Evolutionary conservation across 2,797 vertebrate species (phyloP), one percentile per base, ranked within the genome.

Genomic region (Halcyon smyrnensis): DNA sequence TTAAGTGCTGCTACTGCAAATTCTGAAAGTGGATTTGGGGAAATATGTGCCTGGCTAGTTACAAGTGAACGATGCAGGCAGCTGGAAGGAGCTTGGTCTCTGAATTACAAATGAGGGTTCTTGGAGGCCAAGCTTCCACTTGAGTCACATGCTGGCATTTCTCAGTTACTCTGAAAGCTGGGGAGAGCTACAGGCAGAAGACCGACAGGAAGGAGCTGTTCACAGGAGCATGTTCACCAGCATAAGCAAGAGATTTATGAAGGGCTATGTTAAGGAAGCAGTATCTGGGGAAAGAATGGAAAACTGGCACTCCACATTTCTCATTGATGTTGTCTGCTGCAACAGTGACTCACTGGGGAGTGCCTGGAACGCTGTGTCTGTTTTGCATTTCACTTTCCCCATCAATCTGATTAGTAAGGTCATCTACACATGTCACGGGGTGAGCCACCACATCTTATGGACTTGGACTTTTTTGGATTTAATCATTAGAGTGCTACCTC

Each of bases 351-450:
- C 96, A 84, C 1, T 1, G 50, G 39, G 71, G 81, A 70, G 89
- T n/a, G 89, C 69, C 91, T 18, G 37, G 34, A 51, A 53, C 0
- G 0, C 69, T 14, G 36, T 6, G 28, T 53, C 65, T 60, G 9
- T 9, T 63, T 19, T 56, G 54, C 75, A 30, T 65, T 94, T 89
- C 95, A 87, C 91, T 93, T 93, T 95, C 91, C 80, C 77, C 69
- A 27, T 20, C 28, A 12, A 13, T 37, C 54, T n/a, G 36, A 28
- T 51, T 19, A 30, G 23, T 8, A 37, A 39, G 50, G 67, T 65
- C 87, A 73, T 41, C 50, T 46, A 12, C 70, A 6, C 9, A 6
- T 45, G 34, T 34, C 74, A 23, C 1, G 6, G 37, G 53, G 24
- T 34, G 25, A 30, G 48, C 43, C 51, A 4, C 5, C 81, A 17